A percentile compares a stretch with the other conserved stretches of the same genome.
phyloP scores from a whole-genome alignment of 2,113 vertebrate species.

The Tychaedon coryphoeus region DNA sequence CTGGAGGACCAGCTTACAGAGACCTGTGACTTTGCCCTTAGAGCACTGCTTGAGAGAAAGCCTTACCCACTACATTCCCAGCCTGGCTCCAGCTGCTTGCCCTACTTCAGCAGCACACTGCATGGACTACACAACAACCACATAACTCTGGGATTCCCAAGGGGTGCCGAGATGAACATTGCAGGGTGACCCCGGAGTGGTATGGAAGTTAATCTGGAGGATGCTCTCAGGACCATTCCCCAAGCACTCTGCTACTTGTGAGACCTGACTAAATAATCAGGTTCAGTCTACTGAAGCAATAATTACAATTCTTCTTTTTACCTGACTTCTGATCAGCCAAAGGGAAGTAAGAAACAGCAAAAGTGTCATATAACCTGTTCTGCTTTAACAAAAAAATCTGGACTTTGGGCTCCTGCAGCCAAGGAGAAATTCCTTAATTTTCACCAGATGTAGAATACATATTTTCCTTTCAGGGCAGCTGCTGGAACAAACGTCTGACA shows the following conservation, averaged over 20 bases:
- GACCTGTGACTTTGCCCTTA: not conserved
- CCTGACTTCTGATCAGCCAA: not conserved
- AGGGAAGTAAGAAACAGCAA: not conserved
- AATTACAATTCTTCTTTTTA: not conserved
- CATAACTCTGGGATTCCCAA: not conserved
- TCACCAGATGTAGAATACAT: slow-evolving; percentile 9
- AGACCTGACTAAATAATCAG: not conserved
- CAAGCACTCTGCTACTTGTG: not conserved
- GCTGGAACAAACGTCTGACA: not conserved
- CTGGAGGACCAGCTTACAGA: not conserved
- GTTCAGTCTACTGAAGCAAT: not conserved
- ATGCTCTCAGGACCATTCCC: not conserved
- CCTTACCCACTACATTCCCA: not conserved
- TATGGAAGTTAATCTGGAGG: not conserved
- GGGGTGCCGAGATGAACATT: not conserved
- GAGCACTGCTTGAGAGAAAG: not conserved
- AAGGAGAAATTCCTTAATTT: slow-evolving; percentile 36
- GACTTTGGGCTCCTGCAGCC: not conserved
- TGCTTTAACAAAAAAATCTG: not conserved
- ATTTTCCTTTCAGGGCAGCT: slow-evolving; percentile 1
- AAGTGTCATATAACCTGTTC: not conserved
- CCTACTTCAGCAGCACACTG: not conserved
- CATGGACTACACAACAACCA: not conserved
- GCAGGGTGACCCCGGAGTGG: not conserved
- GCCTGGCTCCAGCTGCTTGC: not conserved